These are phyloP conservation scores for Alectura lathami DNA, from an alignment of 2,113 vertebrate genomes.

Conservation along the genomic window DNA sequence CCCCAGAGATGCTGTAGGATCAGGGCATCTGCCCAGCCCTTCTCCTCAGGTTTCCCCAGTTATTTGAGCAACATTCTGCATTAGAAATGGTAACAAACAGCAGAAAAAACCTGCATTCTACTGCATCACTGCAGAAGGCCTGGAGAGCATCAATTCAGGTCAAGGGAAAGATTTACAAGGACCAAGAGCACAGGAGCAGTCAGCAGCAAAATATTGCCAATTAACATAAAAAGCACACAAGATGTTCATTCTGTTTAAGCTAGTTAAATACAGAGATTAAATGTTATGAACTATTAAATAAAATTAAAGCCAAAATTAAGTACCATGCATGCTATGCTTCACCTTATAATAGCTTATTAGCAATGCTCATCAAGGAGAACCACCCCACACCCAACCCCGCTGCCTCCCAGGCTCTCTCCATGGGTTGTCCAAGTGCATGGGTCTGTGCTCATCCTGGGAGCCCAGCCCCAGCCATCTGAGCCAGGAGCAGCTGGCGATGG, in stretches of 20 bases:
- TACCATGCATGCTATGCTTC: background rate
- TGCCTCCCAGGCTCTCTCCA: background rate
- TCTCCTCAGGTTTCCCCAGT: background rate
- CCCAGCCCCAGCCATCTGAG: background rate
- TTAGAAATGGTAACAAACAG: background rate
- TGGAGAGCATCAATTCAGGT: background rate
- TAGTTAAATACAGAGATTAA: slow-evolving; percentile 47
- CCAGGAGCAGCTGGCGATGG: background rate
- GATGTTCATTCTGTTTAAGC: slow-evolving; percentile 35
- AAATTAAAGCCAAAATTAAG: slow-evolving; percentile 44
- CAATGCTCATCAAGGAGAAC: background rate
- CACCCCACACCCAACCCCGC: accelerated
- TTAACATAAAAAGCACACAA: slow-evolving; percentile 5
- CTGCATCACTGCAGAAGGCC: background rate
- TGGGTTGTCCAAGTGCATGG: accelerated
- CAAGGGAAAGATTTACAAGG: background rate
- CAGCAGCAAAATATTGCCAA: slow-evolving; percentile 53
- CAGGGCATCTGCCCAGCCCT: background rate
- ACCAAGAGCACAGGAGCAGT: slow-evolving; percentile 9
- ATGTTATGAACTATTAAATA: slow-evolving; percentile 50
- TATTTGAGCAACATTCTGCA: background rate
- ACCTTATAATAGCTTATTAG: background rate
- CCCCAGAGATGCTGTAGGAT: background rate
- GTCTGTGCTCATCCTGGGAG: background rate
- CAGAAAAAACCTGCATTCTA: background rate